phyloP scores from a whole-genome alignment of 2,888 invertebrate species.

The Oasisia sp. region DNA sequence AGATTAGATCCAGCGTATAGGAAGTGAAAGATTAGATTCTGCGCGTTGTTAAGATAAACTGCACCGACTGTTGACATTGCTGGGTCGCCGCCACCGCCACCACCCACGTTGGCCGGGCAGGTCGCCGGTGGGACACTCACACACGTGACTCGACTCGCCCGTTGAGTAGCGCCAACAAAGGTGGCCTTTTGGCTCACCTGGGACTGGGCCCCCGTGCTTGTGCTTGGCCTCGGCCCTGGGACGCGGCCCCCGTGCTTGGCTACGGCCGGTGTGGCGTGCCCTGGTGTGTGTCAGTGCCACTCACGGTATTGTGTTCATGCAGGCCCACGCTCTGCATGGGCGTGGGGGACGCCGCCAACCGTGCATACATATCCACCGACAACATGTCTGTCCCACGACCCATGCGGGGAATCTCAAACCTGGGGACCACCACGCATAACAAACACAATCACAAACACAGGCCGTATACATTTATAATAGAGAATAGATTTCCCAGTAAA shows the following conservation, averaged over 20 bases:
- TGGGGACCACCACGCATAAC: not conserved
- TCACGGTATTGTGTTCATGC: constrained; percentile 21
- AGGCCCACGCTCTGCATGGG: not conserved
- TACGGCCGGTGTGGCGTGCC: not conserved
- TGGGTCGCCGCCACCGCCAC: not conserved
- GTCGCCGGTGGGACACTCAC: constrained; percentile 17
- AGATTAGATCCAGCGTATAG: constrained; percentile 21
- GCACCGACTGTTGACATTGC: constrained; percentile 20
- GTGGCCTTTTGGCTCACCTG: constrained; percentile 22
- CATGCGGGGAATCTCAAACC: constrained; percentile 13
- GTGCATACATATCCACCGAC: constrained; percentile 17
- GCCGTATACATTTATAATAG: too few relatives aligned
- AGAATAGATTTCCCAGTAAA: not conserved
- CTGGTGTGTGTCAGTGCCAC: not conserved
- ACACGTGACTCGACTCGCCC: not conserved
- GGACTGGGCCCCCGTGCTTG: too few relatives aligned
- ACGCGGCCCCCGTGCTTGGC: constrained; percentile 13
- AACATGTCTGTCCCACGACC: constrained; percentile 20
- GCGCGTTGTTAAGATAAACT: constrained; percentile 23
- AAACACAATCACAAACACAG: not conserved
- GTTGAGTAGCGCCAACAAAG: constrained; percentile 22
- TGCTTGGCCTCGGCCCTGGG: not conserved
- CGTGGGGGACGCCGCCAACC: constrained; percentile 20
- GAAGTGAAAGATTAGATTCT: constrained; percentile 25
- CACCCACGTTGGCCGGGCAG: not conserved